These are phyloP conservation scores for Crypturellus undulatus DNA, from an alignment of 2,113 vertebrate species.

Conservation along the genomic window DNA sequence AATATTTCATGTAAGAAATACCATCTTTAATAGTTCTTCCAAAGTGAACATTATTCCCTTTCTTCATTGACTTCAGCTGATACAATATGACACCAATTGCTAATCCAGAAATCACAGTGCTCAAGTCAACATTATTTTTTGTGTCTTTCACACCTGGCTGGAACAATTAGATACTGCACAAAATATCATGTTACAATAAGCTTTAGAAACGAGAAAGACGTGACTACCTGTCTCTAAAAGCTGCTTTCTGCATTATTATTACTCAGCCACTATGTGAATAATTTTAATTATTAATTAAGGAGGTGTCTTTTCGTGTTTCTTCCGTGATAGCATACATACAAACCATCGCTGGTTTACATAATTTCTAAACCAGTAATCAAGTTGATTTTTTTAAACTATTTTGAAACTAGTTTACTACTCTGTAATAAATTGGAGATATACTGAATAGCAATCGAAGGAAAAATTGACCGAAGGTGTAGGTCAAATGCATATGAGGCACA, in stretches of 20 bases:
- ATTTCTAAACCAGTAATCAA: neutral
- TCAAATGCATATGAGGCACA: neutral
- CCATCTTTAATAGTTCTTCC: neutral
- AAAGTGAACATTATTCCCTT: neutral
- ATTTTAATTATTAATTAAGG: conserved; percentile 29
- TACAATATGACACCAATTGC: neutral
- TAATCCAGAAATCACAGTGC: neutral
- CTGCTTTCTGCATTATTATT: neutral
- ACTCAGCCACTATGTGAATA: neutral
- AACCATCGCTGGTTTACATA: neutral
- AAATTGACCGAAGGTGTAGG: neutral
- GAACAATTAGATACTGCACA: neutral
- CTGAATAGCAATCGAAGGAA: neutral
- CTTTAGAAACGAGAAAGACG: neutral
- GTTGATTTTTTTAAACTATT: neutral
- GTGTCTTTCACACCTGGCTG: neutral
- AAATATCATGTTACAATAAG: neutral
- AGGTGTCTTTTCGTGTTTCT: neutral
- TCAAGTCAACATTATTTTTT: neutral
- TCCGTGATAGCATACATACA: neutral
- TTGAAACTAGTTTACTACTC: neutral
- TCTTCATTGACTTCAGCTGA: neutral
- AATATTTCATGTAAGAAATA: neutral
- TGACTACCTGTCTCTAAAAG: neutral
- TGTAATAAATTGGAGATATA: neutral